Evolutionary conservation across 2,797 vertebrate genomes (phyloP).

Genomic region (Iguana delicatissima): DNA sequence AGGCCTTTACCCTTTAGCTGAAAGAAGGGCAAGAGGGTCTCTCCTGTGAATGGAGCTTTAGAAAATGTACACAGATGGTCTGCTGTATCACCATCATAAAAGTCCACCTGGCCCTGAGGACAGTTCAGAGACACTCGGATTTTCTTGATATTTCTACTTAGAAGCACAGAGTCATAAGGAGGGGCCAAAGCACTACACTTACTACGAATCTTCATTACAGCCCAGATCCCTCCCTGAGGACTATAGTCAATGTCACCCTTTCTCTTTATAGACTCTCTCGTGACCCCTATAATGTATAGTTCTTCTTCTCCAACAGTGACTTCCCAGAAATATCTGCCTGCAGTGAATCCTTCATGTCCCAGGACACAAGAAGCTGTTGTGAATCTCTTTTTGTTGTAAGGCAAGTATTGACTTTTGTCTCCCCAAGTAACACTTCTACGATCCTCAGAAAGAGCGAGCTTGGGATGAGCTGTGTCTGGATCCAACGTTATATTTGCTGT

Average conservation of each 20-base stretch:
- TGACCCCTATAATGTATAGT: neutral
- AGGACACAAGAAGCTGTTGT: neutral
- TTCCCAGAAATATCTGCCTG: neutral
- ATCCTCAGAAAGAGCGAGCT: neutral
- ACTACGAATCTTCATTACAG: neutral
- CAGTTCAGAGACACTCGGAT: neutral
- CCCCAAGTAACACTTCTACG: neutral
- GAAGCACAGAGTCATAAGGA: too few species aligned
- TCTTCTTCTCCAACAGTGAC: neutral
- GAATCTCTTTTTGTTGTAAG: neutral
- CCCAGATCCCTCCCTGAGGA: neutral
- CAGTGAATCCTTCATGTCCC: neutral
- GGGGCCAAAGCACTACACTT: neutral
- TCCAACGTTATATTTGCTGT: constrained; percentile 3
- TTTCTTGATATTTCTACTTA: neutral
- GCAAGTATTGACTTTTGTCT: neutral
- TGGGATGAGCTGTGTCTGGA: neutral
- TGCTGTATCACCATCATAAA: neutral
- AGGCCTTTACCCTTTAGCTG: neutral
- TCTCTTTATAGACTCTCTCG: neutral
- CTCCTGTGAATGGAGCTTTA: too few species aligned
- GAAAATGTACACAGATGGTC: neutral
- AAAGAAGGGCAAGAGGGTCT: neutral
- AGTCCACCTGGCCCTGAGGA: neutral
- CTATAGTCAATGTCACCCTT: neutral